A percentile compares a stretch with the other conserved stretches of the same genome.
These are phyloP conservation scores for Drosophila meridionalis DNA, from an alignment of 2,888 invertebrate genomes.

Conservation along the genomic window DNA sequence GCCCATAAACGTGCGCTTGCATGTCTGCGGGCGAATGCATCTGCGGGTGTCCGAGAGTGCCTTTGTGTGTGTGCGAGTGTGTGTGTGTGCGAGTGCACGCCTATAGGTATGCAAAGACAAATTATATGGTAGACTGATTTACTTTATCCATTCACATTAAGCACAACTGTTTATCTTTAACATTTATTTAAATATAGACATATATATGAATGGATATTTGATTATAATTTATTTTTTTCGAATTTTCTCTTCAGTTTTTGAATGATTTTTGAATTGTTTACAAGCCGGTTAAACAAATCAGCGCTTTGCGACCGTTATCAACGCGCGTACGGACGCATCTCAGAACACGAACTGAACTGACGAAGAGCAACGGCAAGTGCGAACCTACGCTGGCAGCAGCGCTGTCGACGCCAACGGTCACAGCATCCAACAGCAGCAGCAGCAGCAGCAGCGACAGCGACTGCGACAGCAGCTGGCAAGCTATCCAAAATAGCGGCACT, in stretches of 20 bases:
- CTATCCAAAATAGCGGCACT: conserved; percentile 61
- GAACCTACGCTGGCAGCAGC: conserved; percentile 46
- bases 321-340: conserved; percentile 82
- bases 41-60: conserved; percentile 11
- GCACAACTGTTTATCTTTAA: conserved; percentile 7
- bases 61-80: conserved; percentile 13
- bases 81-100: conserved; percentile 42
- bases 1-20: conserved; percentile 7
- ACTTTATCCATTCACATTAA: conserved; percentile 9
- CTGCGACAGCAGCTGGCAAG: conserved; percentile 55
- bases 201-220: neutral
- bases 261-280: conserved; percentile 32
- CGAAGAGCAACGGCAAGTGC: conserved; percentile 44
- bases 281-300: conserved; percentile 52
- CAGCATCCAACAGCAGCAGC: conserved; percentile 57
- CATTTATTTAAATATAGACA: neutral
- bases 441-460: conserved; percentile 16
- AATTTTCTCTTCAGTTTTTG: conserved; percentile 1
- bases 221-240: neutral
- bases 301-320: conserved; percentile 57
- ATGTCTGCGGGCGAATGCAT: conserved; percentile 13
- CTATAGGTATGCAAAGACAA: conserved; percentile 52
- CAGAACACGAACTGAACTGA: conserved; percentile 83
- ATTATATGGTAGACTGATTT: conserved; percentile 9
- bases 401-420: conserved; percentile 44